Conservation (phyloP, 2,113 vertebrate genomes). For the Rhabdornis inornatus region DNA sequence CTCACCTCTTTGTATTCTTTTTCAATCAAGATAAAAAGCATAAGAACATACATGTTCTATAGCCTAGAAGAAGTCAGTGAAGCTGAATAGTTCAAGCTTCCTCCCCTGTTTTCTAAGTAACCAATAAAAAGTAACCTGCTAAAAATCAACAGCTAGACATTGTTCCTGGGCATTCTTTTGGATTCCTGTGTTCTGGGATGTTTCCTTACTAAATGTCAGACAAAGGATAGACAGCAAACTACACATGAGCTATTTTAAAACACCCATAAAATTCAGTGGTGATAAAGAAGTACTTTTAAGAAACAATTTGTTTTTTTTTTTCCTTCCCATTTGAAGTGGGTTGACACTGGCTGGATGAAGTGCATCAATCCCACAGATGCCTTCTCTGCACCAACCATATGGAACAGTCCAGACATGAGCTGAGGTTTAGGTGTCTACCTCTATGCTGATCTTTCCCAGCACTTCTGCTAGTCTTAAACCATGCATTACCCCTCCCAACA, state of each 20-base stretch:
- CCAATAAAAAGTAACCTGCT: too few relatives aligned
- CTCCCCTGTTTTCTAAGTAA: neutral
- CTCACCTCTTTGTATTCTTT: neutral
- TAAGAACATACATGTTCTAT: neutral
- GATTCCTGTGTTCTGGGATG: neutral
- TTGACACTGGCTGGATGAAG: neutral
- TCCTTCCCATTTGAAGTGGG: neutral
- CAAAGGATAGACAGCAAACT: neutral
- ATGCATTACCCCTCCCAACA: neutral
- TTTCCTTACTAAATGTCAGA: neutral
- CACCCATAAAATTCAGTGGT: neutral
- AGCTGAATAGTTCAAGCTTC: neutral
- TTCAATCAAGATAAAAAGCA: neutral
- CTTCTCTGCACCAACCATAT: neutral
- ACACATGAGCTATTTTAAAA: neutral
- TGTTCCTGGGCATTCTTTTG: neutral
- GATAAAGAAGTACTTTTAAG: neutral
- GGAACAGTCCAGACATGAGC: neutral
- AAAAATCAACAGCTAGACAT: neutral
- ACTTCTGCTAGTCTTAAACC: neutral
- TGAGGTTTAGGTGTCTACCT: neutral
- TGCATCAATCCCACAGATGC: neutral
- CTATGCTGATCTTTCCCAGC: neutral
- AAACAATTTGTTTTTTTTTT: neutral
- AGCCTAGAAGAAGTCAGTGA: neutral